Base-by-base conservation (phyloP, 1,140 invertebrate genomes). In the Cecropterus lyciades region DNA sequence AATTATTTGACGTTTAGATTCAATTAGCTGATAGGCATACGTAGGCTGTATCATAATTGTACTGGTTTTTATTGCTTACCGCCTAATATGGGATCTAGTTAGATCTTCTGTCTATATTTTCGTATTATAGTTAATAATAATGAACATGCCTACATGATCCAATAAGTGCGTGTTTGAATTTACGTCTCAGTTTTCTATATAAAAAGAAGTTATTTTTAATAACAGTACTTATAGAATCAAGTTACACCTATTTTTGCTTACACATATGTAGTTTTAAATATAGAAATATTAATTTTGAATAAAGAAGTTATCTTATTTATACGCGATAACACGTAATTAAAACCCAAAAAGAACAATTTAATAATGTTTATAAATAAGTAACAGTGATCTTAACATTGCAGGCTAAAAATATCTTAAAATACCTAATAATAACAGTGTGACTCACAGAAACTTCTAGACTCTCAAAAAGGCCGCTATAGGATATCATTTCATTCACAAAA, bases 401-500 rank as follows among this genome's bases (percentile, higher is more conserved):
- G 40, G 13, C 5, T 43, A 43, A 43, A 43, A 6, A 43, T 11
- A 43, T 43, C 13, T 55, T 16, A 55, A 42, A 55, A 1, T n/a
- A n/a, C n/a, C 17, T 10, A 42, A 42, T 10, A 55, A 55, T 30
- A 55, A 55, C 37, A 15, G 30, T 42, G 42, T 55, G 52, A 55
- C 5, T 55, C 52, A 55, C 52, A 10, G n/a, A 13, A 42, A 11
- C 53, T 56, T 42, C 53, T 33, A 42, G 37, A 56, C 37, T 37
- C 37, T 42, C 37, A 42, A 33, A 42, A 42, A 24, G 53, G 53
- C 53, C 16, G 33, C 33, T 43, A 43, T 14, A 43, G 40, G 15
- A 20, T 55, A 55, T 55, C 52, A 42, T 55, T 55, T 55, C 52
- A 55, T 55, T 42, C 33, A 42, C 52, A 55, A 55, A 55, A 56